Evolutionary conservation across 2,888 invertebrate species (phyloP), one percentile per base, ranked within the genome.

Genomic region (Nasonia oneida): DNA sequence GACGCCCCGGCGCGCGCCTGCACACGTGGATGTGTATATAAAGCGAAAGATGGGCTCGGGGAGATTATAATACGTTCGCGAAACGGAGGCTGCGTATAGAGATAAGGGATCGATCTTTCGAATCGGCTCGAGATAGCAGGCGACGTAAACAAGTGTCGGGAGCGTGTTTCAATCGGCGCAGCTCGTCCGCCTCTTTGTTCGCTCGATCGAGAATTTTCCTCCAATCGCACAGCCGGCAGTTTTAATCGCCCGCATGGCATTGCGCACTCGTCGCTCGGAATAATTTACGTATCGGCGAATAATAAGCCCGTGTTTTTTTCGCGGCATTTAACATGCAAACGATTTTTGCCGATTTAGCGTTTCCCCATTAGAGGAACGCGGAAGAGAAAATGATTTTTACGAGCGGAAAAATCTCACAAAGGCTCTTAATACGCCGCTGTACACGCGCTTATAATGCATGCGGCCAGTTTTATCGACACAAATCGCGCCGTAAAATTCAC

Each of bases 351-450:
- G 74, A 77, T 73, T 81, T 77, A 70, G 75, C 76, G 81, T 80
- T 80, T 80, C 80, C 53, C 75, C 64, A 67, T 85, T 81, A 81
- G 57, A 81, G 47, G 81, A 85, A 85, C 67, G 82, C 85, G 85
- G 85, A 79, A 82, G 78, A 29, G 70, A 77, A 81, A 81, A 85
- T 57, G 76, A 85, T 77, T 81, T 76, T 81, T 64, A 81, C 37
- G 57, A n/a, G 76, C 53, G 23, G 57, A 80, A 80, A 67, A 47
- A 23, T 84, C 67, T 71, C 57, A 50, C 80, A 57, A 76, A 53
- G 53, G 23, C 57, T 70, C 14, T 61, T 57, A 50, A 57, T 84
- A 74, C 47, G 23, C 57, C 57, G 57, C 37, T 37, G 3, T 6
- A n/a, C 29, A 29, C 29, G 29, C 37, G 61, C 15, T 50, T 23